Conservation (phyloP, 92 coral and sea anemone genomes). For the Parazoanthus swiftii region DNA sequence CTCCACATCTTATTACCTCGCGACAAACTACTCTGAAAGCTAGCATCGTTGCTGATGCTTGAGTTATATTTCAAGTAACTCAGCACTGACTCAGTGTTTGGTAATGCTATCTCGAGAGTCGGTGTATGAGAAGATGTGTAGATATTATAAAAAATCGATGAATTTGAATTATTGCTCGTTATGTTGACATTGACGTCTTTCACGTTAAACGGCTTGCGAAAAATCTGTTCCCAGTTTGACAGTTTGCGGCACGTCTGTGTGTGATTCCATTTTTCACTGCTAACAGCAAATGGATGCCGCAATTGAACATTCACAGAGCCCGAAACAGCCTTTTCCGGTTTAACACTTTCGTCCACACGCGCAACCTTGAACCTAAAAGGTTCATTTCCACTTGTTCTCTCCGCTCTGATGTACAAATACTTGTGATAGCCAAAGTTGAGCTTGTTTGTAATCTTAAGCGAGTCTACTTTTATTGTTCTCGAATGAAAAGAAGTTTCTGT, state of each 20-base stretch:
- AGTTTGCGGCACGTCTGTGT: constrained; percentile 57
- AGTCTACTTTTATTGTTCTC: constrained; percentile 57
- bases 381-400: constrained; percentile 26
- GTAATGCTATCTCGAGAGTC: constrained; percentile 43
- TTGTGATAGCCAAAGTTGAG: constrained; percentile 32
- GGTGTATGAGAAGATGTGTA: constrained; percentile 50
- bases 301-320: constrained; percentile 50
- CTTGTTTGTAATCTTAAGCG: constrained; percentile 53
- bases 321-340: constrained; percentile 27
- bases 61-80: constrained; percentile 49
- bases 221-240: constrained; percentile 49
- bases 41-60: constrained; percentile 59
- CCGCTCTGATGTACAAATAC: constrained; percentile 53
- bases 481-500: constrained; percentile 13
- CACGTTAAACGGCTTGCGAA: constrained; percentile 53
- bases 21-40: constrained; percentile 56
- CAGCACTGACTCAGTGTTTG: constrained; percentile 55
- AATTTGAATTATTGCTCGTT: constrained; percentile 34
- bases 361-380: constrained; percentile 53
- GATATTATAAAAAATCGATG: constrained; percentile 51
- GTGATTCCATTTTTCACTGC: constrained; percentile 58
- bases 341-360: constrained; percentile 26
- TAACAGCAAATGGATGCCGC: constrained; percentile 55
- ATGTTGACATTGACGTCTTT: constrained; percentile 41
- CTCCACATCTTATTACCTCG: constrained; percentile 62